Conservation (phyloP, 2,797 vertebrate genomes). For the Oreonectes daqikongensis region DNA sequence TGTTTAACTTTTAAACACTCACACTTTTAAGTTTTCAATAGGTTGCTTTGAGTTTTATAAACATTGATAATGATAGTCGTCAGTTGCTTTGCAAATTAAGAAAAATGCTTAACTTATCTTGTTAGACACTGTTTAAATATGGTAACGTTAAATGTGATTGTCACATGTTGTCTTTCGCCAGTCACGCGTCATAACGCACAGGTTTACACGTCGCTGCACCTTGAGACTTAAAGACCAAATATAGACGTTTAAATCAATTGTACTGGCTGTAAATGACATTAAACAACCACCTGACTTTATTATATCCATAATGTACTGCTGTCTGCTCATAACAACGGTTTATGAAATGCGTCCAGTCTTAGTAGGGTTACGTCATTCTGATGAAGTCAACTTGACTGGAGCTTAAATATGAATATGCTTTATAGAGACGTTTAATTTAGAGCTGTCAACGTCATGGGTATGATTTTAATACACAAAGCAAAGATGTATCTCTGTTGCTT, state of each 20-base stretch:
- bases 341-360: background rate
- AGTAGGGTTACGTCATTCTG: background rate
- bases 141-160: conserved; percentile 12
- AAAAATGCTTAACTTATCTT: background rate
- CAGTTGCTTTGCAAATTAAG: background rate
- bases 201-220: conserved; percentile 8
- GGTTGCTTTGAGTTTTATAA: background rate
- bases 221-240: background rate
- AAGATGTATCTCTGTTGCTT: too few species aligned
- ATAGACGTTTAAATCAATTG: background rate
- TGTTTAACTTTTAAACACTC: background rate
- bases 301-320: background rate
- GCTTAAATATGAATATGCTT: too few species aligned
- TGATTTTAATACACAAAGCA: too few species aligned
- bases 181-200: conserved; percentile 34
- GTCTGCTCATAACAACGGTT: background rate
- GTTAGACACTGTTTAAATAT: background rate
- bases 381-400: background rate
- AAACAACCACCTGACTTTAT: background rate
- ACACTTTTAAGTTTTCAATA: background rate
- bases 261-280: background rate
- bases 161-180: conserved; percentile 37
- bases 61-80: background rate
- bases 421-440: too few species aligned
- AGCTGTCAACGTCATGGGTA: too few species aligned